phyloP scores from a whole-genome alignment of 2,888 invertebrate species.

The Drosophila bunnanda region DNA sequence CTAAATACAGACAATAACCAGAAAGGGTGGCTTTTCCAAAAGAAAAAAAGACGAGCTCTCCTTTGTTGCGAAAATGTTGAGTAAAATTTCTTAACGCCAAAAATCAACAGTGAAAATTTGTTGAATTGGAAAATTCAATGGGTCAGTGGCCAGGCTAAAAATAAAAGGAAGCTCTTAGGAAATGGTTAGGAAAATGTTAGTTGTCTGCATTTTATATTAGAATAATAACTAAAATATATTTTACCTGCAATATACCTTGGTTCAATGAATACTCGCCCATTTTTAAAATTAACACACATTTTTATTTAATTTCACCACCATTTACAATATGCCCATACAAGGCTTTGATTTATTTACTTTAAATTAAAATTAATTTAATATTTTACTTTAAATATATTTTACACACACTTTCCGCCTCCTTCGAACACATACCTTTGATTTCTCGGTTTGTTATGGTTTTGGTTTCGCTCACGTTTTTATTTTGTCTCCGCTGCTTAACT shows the following conservation, averaged over 20 bases:
- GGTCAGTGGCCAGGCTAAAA: conserved; percentile 26
- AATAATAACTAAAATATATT: neutral
- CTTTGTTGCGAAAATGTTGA: conserved; percentile 55
- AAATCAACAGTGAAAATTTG: conserved; percentile 56
- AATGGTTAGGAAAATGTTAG: neutral
- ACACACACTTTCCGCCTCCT: conserved; percentile 49
- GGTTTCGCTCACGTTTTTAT: conserved; percentile 2
- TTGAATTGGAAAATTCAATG: conserved; percentile 50
- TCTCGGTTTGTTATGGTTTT: conserved; percentile 18
- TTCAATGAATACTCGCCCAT: rapidly evolving
- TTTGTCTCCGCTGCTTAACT: conserved; percentile 10
- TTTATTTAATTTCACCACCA: conserved; percentile 71
- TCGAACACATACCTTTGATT: conserved; percentile 56
- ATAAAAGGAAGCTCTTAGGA: neutral
- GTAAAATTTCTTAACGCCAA: conserved; percentile 58
- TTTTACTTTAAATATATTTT: conserved; percentile 69
- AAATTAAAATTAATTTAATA: conserved; percentile 52
- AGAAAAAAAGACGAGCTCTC: conserved; percentile 6
- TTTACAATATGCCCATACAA: conserved; percentile 70
- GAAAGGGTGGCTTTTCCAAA: conserved; percentile 11
- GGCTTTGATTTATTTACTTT: conserved; percentile 59
- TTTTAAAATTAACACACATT: conserved; percentile 69
- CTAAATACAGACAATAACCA: conserved; percentile 58
- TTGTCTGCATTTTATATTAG: neutral
- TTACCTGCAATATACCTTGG: neutral